These are phyloP conservation scores for Anomalospiza imberbis DNA, from an alignment of 2,797 vertebrate species.

Conservation along the genomic window DNA sequence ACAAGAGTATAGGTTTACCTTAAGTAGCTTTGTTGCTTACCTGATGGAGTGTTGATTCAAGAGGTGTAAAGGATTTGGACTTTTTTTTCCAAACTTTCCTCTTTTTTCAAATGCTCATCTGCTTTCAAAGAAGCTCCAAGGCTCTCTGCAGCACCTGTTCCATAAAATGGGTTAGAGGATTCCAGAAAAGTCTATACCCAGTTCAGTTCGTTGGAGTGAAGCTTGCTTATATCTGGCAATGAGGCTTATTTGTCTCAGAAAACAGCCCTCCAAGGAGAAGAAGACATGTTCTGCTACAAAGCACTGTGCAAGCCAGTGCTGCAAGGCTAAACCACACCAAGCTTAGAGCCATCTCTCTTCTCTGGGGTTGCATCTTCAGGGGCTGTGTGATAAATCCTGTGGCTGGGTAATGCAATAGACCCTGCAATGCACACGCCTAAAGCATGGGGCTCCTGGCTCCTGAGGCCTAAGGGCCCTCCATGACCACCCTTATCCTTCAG, in stretches of 20 bases:
- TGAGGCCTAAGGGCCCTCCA: not conserved
- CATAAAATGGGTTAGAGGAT: not conserved
- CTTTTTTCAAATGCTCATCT: not conserved
- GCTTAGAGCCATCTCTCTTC: not conserved
- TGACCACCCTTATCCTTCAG: not conserved
- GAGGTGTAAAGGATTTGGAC: not conserved
- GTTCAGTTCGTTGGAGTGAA: not conserved
- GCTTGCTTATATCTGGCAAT: not conserved
- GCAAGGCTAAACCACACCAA: not conserved
- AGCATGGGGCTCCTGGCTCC: accelerated
- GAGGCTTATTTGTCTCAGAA: not conserved
- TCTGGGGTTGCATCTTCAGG: accelerated
- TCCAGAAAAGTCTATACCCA: not conserved
- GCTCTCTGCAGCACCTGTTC: not conserved
- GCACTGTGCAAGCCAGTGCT: not conserved
- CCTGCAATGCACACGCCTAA: accelerated
- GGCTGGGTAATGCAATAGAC: not conserved
- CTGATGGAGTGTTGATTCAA: not conserved
- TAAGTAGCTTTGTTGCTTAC: not conserved
- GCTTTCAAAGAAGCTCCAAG: not conserved
- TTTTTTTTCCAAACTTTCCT: not conserved
- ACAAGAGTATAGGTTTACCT: not conserved
- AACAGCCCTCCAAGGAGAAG: not conserved
- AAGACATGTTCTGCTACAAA: not conserved
- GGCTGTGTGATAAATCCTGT: not conserved